Evolutionary conservation across 1,140 invertebrate species (phyloP).

Genomic region (Aphelinus atriplicis): DNA sequence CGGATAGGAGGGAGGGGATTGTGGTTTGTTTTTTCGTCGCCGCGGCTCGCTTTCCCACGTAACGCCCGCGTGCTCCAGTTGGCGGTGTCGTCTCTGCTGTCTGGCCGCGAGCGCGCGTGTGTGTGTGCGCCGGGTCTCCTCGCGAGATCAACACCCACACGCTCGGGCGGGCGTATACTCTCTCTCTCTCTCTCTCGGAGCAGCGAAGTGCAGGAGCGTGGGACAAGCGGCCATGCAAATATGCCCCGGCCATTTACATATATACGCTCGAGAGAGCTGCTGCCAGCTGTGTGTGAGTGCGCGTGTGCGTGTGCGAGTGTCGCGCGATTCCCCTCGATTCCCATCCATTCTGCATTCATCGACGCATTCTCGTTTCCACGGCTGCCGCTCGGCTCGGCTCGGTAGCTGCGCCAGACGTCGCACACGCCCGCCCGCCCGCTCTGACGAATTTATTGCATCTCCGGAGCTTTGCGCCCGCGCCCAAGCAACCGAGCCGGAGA

Average conservation of each 20-base stretch:
- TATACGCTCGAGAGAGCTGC: slow-evolving; percentile 31
- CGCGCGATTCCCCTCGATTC: slow-evolving; percentile 51
- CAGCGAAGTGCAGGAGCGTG: slow-evolving; percentile 43
- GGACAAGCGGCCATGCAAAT: slow-evolving; percentile 53
- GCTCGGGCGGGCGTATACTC: not conserved
- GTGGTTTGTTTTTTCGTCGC: not conserved
- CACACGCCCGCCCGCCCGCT: slow-evolving; percentile 14
- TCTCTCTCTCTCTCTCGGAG: not conserved
- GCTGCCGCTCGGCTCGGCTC: slow-evolving; percentile 38
- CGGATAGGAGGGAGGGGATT: too few relatives aligned
- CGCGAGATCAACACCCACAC: slow-evolving; percentile 18
- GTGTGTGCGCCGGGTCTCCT: too few relatives aligned
- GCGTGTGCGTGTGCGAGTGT: too few relatives aligned
- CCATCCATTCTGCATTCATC: slow-evolving; percentile 57
- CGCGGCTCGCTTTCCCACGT: not conserved
- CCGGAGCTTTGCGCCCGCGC: too few relatives aligned
- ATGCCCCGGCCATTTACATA: slow-evolving; percentile 54
- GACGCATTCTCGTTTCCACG: slow-evolving; percentile 57
- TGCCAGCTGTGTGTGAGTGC: too few relatives aligned
- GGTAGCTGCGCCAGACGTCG: slow-evolving; percentile 9
- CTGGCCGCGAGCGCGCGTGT: too few relatives aligned
- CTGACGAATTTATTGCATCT: slow-evolving; percentile 44
- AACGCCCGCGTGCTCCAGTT: not conserved
- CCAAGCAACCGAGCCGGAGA: slow-evolving; percentile 24
- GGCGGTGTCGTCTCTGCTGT: too few relatives aligned